phyloP scores from a whole-genome alignment of 1,140 invertebrate species.

The Andricus grossulariae region DNA sequence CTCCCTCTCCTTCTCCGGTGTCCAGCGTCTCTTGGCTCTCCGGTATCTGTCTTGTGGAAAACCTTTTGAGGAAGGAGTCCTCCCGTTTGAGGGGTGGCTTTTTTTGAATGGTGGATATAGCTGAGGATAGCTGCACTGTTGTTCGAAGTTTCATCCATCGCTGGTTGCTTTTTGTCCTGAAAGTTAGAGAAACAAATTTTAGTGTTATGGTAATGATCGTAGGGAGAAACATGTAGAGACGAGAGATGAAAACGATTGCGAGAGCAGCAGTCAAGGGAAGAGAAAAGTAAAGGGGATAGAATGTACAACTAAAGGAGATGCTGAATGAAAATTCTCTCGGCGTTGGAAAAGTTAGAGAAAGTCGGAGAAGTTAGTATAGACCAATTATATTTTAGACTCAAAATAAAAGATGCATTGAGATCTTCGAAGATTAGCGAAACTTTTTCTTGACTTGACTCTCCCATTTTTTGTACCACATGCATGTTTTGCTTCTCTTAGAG shows the following conservation, averaged over 20 bases:
- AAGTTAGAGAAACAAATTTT: slow-evolving; percentile 46
- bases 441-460: no score
- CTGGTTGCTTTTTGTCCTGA: slow-evolving; percentile 92
- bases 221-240: slow-evolving; percentile 51
- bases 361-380: no score
- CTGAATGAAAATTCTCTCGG: background rate
- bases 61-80: slow-evolving; percentile 95
- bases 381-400: no score
- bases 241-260: slow-evolving; percentile 30
- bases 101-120: slow-evolving; percentile 81
- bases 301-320: slow-evolving; percentile 10
- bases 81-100: slow-evolving; percentile 92
- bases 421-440: background rate
- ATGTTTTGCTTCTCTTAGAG: no score
- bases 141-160: slow-evolving; percentile 96
- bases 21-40: slow-evolving; percentile 88
- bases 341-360: background rate
- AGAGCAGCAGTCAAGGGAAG: background rate
- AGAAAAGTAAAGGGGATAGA: slow-evolving; percentile 32
- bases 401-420: background rate
- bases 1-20: slow-evolving; percentile 79
- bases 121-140: slow-evolving; percentile 93
- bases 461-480: no score
- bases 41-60: slow-evolving; percentile 93
- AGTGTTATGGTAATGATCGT: slow-evolving; percentile 7